Percentiles rank a stretch among this genome's conserved stretches.
These are phyloP conservation scores for Microtus pennsylvanicus DNA, from an alignment of 2,113 vertebrate genomes.

Conservation along the genomic window DNA sequence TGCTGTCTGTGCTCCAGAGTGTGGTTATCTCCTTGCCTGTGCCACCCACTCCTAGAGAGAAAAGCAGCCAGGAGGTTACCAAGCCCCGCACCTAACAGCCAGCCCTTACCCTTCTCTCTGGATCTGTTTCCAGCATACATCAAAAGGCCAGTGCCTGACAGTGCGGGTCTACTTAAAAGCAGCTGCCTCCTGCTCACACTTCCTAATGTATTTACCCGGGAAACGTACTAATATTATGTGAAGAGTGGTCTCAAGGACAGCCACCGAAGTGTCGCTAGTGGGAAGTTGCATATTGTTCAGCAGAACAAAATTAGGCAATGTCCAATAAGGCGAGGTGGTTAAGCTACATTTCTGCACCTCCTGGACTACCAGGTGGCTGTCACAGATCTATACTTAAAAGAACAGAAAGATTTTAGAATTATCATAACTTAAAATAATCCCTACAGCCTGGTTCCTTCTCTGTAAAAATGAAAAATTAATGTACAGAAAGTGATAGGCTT, in stretches of 20 bases:
- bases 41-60: background rate
- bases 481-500: background rate
- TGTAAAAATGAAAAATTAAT: conserved; percentile 44
- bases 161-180: background rate
- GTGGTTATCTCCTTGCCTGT: background rate
- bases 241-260: conserved; percentile 26
- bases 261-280: background rate
- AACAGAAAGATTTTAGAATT: conserved; percentile 27
- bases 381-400: conserved; percentile 3
- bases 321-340: background rate
- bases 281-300: conserved; percentile 31
- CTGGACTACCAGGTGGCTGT: background rate
- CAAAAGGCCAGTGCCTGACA: background rate
- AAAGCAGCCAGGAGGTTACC: background rate
- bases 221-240: background rate
- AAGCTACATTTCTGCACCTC: background rate
- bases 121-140: background rate
- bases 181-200: background rate
- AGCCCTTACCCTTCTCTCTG: background rate
- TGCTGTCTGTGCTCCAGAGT: background rate
- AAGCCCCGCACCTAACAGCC: background rate
- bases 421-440: background rate
- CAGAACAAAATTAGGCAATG: conserved; percentile 15
- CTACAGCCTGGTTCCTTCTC: background rate
- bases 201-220: background rate